Base-by-base conservation (phyloP, 1,140 invertebrate species). In the Harpegnathos saltator region DNA sequence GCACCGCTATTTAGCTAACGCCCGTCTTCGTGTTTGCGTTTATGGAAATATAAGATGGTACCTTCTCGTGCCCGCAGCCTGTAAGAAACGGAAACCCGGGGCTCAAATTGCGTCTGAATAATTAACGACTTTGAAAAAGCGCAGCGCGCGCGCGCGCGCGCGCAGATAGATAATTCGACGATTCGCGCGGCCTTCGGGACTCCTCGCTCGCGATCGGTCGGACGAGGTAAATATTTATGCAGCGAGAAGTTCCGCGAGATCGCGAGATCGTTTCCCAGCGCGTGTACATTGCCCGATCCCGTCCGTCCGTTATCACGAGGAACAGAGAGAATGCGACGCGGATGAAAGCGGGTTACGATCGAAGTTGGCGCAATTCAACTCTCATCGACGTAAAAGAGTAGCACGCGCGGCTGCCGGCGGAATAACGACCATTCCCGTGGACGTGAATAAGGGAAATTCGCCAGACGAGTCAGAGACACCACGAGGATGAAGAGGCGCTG, bases 311-410 rank as follows among this genome's bases (percentile, higher is more conserved):
- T 69, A 80, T 69, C 65, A 58, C 63, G 75, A 19, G 52, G 22
- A 78, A 68, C 33, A 54, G 26, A 65, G 61, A 54, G 63, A 68
- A 78, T 50, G 26, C 63, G 52, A 48, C 65, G 75, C 52, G 75
- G 19, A 56, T 66, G 44, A 63, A 26, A 77, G 61, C 74, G 22
- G 75, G 75, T 80, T 80, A 80, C 75, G 75, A 69, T 80, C 75
- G 65, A 69, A 80, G 63, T 80, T 80, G 75, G 65, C 38, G 65
- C 75, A 58, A 80, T 80, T 69, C 75, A 69, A 80, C 74, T 78
- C 61, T 78, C 73, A 66, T 52, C 73, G 73, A 61, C 73, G 78
- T 82, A 82, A 74, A 74, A 82, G 78, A 72, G 78, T 74, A 73
- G 69, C 78, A 62, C 68, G 69, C 19, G 62, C 62, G 4, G 63